phyloP scores from a whole-genome alignment of 2,888 invertebrate species.

The Coenonympha glycerion region DNA sequence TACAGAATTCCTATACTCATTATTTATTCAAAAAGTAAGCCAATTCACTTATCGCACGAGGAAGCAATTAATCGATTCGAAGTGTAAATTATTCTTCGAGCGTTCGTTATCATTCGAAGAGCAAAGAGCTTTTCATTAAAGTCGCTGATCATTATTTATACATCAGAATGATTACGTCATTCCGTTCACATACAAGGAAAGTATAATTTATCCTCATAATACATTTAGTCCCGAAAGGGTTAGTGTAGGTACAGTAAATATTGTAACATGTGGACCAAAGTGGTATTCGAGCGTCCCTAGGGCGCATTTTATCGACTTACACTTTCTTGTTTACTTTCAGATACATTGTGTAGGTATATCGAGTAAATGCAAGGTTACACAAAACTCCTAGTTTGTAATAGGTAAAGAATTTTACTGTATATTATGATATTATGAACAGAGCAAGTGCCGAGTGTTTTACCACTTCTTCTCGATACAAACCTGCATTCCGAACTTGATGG shows the following conservation, averaged over 20 bases:
- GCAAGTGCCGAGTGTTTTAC: too few species aligned
- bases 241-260: constrained; percentile 30
- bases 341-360: too few species aligned
- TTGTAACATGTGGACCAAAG: constrained; percentile 31
- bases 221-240: constrained; percentile 27
- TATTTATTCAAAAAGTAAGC: neutral
- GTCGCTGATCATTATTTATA: neutral
- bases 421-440: too few species aligned
- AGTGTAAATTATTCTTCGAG: neutral
- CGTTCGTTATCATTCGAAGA: neutral
- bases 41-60: neutral
- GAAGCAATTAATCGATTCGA: neutral
- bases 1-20: neutral
- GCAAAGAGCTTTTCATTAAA: neutral
- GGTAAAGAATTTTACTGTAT: too few species aligned
- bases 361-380: neutral
- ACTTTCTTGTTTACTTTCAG: constrained; percentile 21
- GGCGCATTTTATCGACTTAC: constrained; percentile 29
- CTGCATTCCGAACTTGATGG: too few species aligned
- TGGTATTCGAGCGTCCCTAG: constrained; percentile 30
- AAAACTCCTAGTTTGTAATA: too few species aligned
- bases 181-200: constrained; percentile 22
- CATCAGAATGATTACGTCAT: constrained; percentile 13
- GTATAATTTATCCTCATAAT: constrained; percentile 25
- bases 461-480: too few species aligned